Evolutionary conservation across 2,888 invertebrate species (phyloP).

Genomic region (Harpagoxenus sublaevis): DNA sequence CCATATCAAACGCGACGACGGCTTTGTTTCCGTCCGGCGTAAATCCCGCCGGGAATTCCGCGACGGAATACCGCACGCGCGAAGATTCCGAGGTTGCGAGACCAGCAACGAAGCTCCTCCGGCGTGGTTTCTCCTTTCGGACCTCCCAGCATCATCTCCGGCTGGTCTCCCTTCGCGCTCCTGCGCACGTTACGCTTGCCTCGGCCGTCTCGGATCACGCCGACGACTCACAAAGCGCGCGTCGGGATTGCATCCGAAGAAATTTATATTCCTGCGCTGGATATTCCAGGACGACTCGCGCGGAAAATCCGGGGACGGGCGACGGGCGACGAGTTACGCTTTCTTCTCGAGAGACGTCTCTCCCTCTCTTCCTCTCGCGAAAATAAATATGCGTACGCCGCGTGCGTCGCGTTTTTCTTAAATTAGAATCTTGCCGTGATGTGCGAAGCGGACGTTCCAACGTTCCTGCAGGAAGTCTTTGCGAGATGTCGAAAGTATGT

Average conservation of each 20-base stretch:
- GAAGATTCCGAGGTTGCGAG: slow-evolving; percentile 20
- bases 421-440: slow-evolving; percentile 36
- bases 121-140: slow-evolving; percentile 25
- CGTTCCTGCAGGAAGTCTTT: slow-evolving; percentile 1
- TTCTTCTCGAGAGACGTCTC: slow-evolving; percentile 30
- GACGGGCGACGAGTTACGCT: slow-evolving; percentile 20
- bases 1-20: slow-evolving; percentile 84
- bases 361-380: neutral
- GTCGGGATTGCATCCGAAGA: slow-evolving; percentile 33
- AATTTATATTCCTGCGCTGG: slow-evolving; percentile 42
- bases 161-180: slow-evolving; percentile 7
- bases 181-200: slow-evolving; percentile 2
- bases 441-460: slow-evolving; percentile 9
- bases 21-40: slow-evolving; percentile 83
- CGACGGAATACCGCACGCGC: slow-evolving; percentile 65
- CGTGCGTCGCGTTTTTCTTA: slow-evolving; percentile 51
- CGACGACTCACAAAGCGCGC: slow-evolving; percentile 32
- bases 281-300: slow-evolving; percentile 46
- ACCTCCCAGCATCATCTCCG: slow-evolving; percentile 18
- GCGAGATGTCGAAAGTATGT: slow-evolving; percentile 15
- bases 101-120: slow-evolving; percentile 27
- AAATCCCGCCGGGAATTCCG: slow-evolving; percentile 83
- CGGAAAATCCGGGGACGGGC: slow-evolving; percentile 37
- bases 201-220: slow-evolving; percentile 6
- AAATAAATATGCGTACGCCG: slow-evolving; percentile 22